phyloP scores from a whole-genome alignment of 1,140 invertebrate genomes.

The Lepidurus apus region DNA sequence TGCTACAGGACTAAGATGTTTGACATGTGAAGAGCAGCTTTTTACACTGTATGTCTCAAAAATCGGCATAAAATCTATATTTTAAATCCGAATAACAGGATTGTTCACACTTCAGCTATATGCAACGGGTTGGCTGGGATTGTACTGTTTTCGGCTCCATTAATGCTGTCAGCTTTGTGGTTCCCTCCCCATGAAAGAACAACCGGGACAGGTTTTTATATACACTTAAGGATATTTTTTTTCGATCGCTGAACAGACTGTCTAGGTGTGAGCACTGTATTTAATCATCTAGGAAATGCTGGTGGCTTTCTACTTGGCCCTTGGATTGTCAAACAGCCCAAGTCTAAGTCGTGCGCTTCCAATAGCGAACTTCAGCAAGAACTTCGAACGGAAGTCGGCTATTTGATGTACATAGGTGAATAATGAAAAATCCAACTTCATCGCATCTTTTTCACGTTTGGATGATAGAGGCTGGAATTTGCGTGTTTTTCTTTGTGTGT shows the following conservation, averaged over 20 bases:
- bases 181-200: constrained; percentile 45
- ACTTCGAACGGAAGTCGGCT: constrained; percentile 35
- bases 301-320: constrained; percentile 45
- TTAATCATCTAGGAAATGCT: constrained; percentile 46
- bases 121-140: constrained; percentile 45
- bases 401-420: constrained; percentile 39
- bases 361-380: constrained; percentile 30
- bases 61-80: not conserved
- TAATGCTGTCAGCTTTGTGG: constrained; percentile 45
- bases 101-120: constrained; percentile 43
- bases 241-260: constrained; percentile 9
- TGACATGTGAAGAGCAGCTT: constrained; percentile 38
- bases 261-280: constrained; percentile 45
- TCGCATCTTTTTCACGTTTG: not conserved
- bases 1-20: constrained; percentile 41
- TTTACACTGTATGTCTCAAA: constrained; percentile 35
- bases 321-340: constrained; percentile 38
- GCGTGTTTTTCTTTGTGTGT: constrained; percentile 40
- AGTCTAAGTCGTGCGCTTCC: constrained; percentile 5
- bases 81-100: constrained; percentile 38
- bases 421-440: not conserved
- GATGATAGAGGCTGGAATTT: constrained; percentile 40
- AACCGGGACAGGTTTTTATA: constrained; percentile 44
- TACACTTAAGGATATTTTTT: not conserved
- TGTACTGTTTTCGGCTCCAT: constrained; percentile 43